Conservation (phyloP, 1,140 invertebrate genomes). For the Achroia grisella region DNA sequence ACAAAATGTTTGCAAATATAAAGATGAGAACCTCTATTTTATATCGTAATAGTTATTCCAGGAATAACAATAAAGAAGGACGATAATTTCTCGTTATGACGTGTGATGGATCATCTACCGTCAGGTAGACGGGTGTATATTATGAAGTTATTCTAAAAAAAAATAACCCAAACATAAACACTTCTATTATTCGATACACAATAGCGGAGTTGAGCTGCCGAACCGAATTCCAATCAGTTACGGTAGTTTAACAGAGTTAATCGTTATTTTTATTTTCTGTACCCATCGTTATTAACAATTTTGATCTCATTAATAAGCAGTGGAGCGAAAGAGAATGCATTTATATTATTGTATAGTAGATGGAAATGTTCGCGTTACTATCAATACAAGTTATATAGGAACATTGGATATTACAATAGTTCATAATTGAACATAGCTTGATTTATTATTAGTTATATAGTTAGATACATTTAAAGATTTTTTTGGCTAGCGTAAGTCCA, state of each 20-base stretch:
- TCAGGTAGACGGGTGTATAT: slow-evolving; percentile 47
- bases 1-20: slow-evolving; percentile 63
- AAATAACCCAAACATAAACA: slow-evolving; percentile 62
- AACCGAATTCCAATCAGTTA: slow-evolving; percentile 59
- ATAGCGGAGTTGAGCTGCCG: slow-evolving; percentile 41
- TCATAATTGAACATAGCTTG: background rate
- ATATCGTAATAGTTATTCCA: slow-evolving; percentile 20
- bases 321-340: slow-evolving; percentile 48
- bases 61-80: slow-evolving; percentile 43
- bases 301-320: slow-evolving; percentile 64
- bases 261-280: slow-evolving; percentile 57
- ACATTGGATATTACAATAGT: no score
- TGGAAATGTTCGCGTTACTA: no score
- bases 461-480: no score
- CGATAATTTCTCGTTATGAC: slow-evolving; percentile 56
- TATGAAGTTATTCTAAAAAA: slow-evolving; percentile 36
- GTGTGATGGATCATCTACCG: slow-evolving; percentile 53
- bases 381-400: no score
- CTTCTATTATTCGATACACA: slow-evolving; percentile 54
- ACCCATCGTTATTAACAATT: slow-evolving; percentile 61
- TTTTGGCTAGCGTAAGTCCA: no score
- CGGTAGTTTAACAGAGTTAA: slow-evolving; percentile 66
- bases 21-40: slow-evolving; percentile 40
- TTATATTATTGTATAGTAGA: slow-evolving; percentile 15
- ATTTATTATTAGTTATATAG: no score